Evolutionary conservation across 2,797 vertebrate species (phyloP), one percentile per base, ranked within the genome.

Genomic region (Betta splendens): DNA sequence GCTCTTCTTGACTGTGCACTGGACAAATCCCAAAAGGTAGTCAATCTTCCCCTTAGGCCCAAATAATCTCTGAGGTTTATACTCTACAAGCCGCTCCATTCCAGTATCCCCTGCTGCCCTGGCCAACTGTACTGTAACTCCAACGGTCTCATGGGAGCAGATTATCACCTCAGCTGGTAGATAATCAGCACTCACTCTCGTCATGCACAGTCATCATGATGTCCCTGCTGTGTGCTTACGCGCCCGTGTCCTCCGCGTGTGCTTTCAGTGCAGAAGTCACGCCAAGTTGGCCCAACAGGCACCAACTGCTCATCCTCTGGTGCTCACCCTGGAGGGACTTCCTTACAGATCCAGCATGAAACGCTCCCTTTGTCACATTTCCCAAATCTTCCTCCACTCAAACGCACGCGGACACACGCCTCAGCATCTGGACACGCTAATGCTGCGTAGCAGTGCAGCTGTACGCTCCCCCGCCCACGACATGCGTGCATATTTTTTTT

Each of bases 311-410:
- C 67, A 68, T 70, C 53, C 47, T 62, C 58, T 36, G n/a, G 70
- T 78, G 55, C 57, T 72, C n/a, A 36, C 86, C 79, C 73, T 62
- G 11, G 72, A 73, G 72, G 79, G 90, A 89, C 90, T 84, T 88
- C 81, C 76, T 75, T 35, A 58, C 73, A 87, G 77, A 90, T 90
- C 83, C 80, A 67, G 59, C 73, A 5, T 85, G 82, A 78, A 87
- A 85, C 85, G 42, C 33, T 61, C 50, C 32, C 72, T 75, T 40
- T 63, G 86, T 86, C 86, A 89, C 83, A 70, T 84, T 78, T 79
- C 58, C 28, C 55, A 65, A 1, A 22, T 74, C 64, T 32, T 72
- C 64, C 28, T 43, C 21, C 72, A 64, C 28, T 43, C 21, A 73
- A 61, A 75, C 3, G 29, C 61, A 64, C 58, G 59, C 54, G 55